phyloP scores from a whole-genome alignment of 2,113 vertebrate genomes.

The Anolis carolinensis region DNA sequence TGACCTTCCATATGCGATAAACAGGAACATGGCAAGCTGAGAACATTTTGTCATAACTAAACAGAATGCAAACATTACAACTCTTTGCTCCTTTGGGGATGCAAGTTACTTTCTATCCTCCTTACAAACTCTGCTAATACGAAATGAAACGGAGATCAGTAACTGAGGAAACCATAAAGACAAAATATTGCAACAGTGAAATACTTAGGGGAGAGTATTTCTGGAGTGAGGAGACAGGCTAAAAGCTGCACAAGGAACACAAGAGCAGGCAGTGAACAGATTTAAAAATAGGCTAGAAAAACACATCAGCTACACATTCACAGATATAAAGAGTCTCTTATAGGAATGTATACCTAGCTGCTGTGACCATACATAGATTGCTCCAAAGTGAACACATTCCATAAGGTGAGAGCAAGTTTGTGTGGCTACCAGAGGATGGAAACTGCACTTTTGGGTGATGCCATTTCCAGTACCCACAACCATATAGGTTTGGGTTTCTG shows the following conservation, averaged over 20 bases:
- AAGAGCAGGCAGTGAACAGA: not conserved
- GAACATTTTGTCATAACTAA: not conserved
- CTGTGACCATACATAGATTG: not conserved
- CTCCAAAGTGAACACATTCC: not conserved
- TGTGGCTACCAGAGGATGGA: not conserved
- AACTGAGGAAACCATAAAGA: slow-evolving; percentile 10
- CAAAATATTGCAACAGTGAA: not conserved
- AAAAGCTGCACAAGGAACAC: not conserved
- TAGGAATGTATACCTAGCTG: not conserved
- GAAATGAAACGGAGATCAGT: slow-evolving; percentile 1
- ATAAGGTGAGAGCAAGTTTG: not conserved
- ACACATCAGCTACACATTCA: not conserved
- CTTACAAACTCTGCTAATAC: not conserved
- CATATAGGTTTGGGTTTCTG: no score
- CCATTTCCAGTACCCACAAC: no score
- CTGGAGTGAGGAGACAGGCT: not conserved
- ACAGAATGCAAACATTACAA: not conserved
- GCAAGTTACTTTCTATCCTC: not conserved
- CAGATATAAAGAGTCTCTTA: not conserved
- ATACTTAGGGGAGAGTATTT: not conserved
- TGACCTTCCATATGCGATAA: not conserved
- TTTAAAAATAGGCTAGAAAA: slow-evolving; percentile 17
- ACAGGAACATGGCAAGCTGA: not conserved
- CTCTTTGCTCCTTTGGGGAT: not conserved
- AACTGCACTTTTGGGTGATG: no score